Conservation (phyloP, 2,113 vertebrate species). For the Nansenia antarctica region DNA sequence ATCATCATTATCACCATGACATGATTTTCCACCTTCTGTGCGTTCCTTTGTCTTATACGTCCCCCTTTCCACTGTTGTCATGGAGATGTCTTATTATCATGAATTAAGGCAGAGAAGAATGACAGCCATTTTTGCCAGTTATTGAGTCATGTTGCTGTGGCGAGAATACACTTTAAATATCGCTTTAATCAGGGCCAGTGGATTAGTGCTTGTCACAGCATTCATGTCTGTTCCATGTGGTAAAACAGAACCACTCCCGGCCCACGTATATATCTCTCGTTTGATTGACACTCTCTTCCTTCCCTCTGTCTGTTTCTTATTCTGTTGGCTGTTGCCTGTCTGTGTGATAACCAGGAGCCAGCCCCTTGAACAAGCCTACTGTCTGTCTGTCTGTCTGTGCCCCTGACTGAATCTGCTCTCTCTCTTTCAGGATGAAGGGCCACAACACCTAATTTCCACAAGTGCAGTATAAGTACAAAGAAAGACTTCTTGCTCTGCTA, state of each 20-base stretch:
- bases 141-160: background rate
- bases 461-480: conserved; percentile 84
- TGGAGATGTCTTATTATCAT: conserved; percentile 19
- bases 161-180: conserved; percentile 58
- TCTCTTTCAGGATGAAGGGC: conserved; percentile 74
- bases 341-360: conserved; percentile 71
- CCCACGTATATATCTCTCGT: conserved; percentile 65
- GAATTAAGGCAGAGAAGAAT: conserved; percentile 39
- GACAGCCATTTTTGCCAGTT: conserved; percentile 20
- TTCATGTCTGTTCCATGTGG: conserved; percentile 68
- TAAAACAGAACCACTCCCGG: conserved; percentile 60
- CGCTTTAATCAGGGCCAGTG: conserved; percentile 46
- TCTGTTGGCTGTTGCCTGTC: conserved; percentile 75
- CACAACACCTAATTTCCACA: conserved; percentile 82
- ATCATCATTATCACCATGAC: background rate
- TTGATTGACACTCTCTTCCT: conserved; percentile 64
- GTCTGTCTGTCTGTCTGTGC: background rate
- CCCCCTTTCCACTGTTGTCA: conserved; percentile 21
- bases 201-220: conserved; percentile 58
- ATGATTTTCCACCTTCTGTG: background rate
- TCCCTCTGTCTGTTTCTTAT: conserved; percentile 66
- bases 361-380: conserved; percentile 53
- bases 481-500: conserved; percentile 82
- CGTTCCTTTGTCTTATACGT: conserved; percentile 30
- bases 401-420: conserved; percentile 2